These are phyloP conservation scores for Drosophila micromelanica DNA, from an alignment of 1,140 invertebrate species.

Conservation along the genomic window DNA sequence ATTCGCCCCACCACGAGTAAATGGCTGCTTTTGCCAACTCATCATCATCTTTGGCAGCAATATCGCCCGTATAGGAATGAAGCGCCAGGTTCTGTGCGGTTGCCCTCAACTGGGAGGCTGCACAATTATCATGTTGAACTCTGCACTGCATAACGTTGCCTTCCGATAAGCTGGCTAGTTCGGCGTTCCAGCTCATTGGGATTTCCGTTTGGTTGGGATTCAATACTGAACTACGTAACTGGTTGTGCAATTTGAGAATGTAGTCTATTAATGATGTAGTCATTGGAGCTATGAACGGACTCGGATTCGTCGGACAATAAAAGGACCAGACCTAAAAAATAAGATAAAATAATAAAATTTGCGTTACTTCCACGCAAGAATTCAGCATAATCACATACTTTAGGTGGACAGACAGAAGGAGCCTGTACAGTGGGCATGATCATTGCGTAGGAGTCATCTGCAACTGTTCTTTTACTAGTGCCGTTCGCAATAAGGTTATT, in stretches of 20 bases:
- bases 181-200: not conserved
- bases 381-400: too few relatives aligned
- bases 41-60: not conserved
- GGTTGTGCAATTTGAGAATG: conserved; percentile 6
- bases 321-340: not conserved
- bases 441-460: too few relatives aligned
- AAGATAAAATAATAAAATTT: not conserved
- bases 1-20: conserved; percentile 4
- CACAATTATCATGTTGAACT: not conserved
- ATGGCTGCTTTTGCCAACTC: not conserved
- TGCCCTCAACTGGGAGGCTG: not conserved
- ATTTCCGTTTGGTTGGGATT: too few relatives aligned
- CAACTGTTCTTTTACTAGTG: too few relatives aligned
- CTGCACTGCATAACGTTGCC: conserved; percentile 1
- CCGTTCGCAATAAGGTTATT: not conserved
- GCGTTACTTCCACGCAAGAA: not conserved
- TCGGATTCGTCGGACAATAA: not conserved
- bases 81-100: conserved; percentile 6
- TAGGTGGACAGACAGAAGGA: too few relatives aligned
- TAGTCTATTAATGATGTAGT: not conserved
- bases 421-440: too few relatives aligned
- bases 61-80: not conserved
- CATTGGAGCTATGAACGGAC: not conserved
- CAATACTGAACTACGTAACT: not conserved
- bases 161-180: not conserved